Conservation (phyloP, 2,888 invertebrate species). For the Tachina fera region DNA sequence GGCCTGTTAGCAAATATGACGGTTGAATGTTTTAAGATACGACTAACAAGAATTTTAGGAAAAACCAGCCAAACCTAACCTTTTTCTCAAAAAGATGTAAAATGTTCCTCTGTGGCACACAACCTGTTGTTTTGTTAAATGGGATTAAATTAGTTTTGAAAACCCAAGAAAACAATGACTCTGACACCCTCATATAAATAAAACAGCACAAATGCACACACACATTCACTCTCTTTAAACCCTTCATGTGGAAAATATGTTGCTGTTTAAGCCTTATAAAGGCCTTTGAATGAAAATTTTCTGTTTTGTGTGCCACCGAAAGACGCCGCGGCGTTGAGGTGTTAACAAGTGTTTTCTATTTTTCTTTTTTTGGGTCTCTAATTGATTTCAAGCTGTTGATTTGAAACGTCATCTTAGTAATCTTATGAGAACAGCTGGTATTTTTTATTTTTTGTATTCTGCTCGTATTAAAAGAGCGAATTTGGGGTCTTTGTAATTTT, state of each 20-base stretch:
- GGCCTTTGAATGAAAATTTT: conserved; percentile 7
- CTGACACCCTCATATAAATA: conserved; percentile 21
- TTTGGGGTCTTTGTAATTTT: background rate
- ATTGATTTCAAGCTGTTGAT: conserved; percentile 69
- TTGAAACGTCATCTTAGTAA: background rate
- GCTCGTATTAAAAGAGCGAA: conserved; percentile 15
- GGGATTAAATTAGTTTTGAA: conserved; percentile 6
- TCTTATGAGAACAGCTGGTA: conserved; percentile 35
- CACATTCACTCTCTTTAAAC: background rate
- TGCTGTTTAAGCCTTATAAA: background rate
- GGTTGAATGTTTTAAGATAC: background rate
- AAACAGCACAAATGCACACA: background rate
- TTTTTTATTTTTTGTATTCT: background rate
- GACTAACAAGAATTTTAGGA: background rate
- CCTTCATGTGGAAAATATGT: conserved; percentile 32
- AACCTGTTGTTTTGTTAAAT: conserved; percentile 30
- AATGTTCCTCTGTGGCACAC: background rate
- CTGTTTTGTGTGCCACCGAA: conserved; percentile 49
- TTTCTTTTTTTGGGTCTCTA: conserved; percentile 64
- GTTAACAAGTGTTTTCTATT: conserved; percentile 79
- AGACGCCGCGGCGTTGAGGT: conserved; percentile 77
- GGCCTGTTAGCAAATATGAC: background rate
- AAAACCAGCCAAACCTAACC: background rate
- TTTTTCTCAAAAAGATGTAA: conserved; percentile 12
- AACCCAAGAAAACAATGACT: background rate